Conservation (phyloP, 64 coral and sea anemone species). For the Orbicella faveolata region DNA sequence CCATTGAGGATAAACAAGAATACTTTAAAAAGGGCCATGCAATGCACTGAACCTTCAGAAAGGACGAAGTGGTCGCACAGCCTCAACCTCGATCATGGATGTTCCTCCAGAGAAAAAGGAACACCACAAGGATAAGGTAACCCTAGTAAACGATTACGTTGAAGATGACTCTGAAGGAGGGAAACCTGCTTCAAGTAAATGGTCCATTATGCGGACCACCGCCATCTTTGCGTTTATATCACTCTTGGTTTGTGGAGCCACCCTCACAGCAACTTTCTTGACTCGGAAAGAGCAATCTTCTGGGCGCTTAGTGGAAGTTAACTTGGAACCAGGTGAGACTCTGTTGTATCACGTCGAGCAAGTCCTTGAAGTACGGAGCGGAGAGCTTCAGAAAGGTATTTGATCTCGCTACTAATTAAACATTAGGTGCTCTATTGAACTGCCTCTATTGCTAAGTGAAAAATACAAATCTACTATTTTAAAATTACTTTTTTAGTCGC, state of each 20-base stretch:
- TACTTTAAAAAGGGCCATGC: neutral
- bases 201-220: neutral
- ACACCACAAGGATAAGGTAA: neutral
- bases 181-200: constrained; percentile 2
- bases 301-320: constrained; percentile 38
- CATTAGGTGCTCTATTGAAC: neutral
- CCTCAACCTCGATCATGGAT: constrained; percentile 24
- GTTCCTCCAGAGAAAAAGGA: constrained; percentile 2
- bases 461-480: neutral
- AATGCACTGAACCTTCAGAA: constrained; percentile 13
- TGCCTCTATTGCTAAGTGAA: neutral
- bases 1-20: neutral
- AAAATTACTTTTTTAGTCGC: neutral
- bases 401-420: constrained; percentile 13
- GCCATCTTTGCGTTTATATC: neutral
- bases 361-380: constrained; percentile 43
- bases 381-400: constrained; percentile 46
- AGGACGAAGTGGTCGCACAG: constrained; percentile 7
- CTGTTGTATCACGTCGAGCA: constrained; percentile 42
- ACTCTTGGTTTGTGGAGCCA: neutral
- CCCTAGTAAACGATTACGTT: constrained; percentile 11
- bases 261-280: constrained; percentile 9
- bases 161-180: constrained; percentile 9
- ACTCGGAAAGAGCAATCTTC: constrained; percentile 5
- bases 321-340: constrained; percentile 24